phyloP scores from a whole-genome alignment of 2,113 vertebrate genomes.

The Brachypodius melanocephalos region DNA sequence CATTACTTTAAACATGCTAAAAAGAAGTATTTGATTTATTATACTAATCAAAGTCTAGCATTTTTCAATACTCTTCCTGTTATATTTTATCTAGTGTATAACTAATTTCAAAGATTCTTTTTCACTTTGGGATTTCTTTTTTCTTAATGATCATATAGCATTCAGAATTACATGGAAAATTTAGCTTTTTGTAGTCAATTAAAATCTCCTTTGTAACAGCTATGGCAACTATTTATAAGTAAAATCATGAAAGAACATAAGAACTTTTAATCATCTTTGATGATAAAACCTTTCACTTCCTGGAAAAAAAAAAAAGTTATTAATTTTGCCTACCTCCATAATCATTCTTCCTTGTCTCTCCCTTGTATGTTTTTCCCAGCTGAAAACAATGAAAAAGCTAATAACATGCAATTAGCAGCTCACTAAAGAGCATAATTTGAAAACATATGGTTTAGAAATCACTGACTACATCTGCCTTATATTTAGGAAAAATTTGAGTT shows the following conservation, averaged over 20 bases:
- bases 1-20: neutral
- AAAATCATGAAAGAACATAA: neutral
- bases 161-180: neutral
- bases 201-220: neutral
- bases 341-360: neutral
- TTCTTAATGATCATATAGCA: neutral
- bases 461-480: neutral
- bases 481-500: neutral
- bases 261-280: neutral
- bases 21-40: neutral
- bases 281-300: neutral
- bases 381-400: neutral
- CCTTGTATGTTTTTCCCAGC: neutral
- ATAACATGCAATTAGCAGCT: neutral
- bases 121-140: neutral
- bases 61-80: neutral
- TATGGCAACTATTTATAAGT: neutral
- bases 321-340: neutral
- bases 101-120: neutral
- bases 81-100: neutral
- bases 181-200: neutral
- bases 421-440: neutral
- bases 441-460: constrained; percentile 19
- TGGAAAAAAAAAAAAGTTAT: neutral
- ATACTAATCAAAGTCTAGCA: neutral